phyloP scores from a whole-genome alignment of 2,113 vertebrate species.

The Tichodroma muraria region DNA sequence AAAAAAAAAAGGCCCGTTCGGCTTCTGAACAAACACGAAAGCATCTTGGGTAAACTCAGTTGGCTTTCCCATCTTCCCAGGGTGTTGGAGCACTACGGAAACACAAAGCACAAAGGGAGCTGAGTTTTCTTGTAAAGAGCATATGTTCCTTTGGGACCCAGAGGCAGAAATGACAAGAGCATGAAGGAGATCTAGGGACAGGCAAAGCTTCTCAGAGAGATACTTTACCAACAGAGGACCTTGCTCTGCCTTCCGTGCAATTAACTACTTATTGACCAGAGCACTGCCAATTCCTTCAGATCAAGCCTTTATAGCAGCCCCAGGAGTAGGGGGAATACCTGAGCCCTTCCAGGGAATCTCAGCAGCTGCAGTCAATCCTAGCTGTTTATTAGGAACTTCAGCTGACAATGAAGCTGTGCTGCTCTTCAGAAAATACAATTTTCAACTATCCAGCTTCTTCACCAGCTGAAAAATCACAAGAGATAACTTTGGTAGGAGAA shows the following conservation, averaged over 20 bases:
- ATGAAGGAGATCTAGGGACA: neutral
- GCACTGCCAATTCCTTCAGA: neutral
- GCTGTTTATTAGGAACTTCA: neutral
- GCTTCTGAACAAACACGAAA: neutral
- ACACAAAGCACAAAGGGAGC: neutral
- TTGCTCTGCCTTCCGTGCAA: neutral
- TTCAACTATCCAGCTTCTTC: neutral
- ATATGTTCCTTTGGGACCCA: neutral
- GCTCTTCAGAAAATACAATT: neutral
- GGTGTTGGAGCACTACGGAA: neutral
- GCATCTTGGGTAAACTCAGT: neutral
- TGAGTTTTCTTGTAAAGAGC: neutral
- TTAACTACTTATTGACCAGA: neutral
- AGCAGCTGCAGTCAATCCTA: neutral
- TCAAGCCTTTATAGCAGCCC: neutral
- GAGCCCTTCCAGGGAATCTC: neutral
- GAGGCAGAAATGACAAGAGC: neutral
- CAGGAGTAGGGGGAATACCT: neutral
- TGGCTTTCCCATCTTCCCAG: neutral
- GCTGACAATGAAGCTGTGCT: neutral
- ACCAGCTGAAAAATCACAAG: neutral
- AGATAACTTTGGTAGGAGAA: neutral
- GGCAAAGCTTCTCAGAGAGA: neutral
- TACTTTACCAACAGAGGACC: neutral
- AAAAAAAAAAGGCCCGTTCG: neutral